Base-by-base conservation (phyloP, 2,113 vertebrate species). In the Petrocephalus microphthalmus region DNA sequence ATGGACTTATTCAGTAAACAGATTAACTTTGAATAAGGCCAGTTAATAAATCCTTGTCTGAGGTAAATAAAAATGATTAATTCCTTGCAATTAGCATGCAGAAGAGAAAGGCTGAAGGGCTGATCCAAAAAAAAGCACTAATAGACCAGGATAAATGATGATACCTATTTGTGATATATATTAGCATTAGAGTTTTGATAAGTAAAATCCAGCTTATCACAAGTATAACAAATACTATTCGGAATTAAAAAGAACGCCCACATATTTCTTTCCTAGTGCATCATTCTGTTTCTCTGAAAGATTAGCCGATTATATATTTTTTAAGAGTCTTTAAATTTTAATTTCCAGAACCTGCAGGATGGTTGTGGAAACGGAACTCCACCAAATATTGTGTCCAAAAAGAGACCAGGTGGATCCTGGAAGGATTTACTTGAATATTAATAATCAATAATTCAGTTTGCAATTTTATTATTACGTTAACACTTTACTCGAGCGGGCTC, bases 11-110 rank as follows among this genome's bases (percentile, higher is more conserved):
- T 49, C 45, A 83, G 37, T 49, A 83, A 83, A 83, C 74, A 49
- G 42, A 83, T 22, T 49, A 47, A 83, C 37, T 19, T 78, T 37
- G 71, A 78, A 78, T 19, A 47, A 45, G 19, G 22, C 33, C 19
- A n/a, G 81, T 49, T 83, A 47, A 83, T 83, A 83, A 47, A 83
- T 83, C 81, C 45, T 83, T 47, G 42, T 83, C 37, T 5, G 37
- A 49, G 19, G 37, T 83, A 83, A 83, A 83, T 49, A 83, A 47
- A 83, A 83, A 47, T 83, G 45, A 83, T 83, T 83, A 83, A 49
- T 83, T 22, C 45, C 45, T n/a, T 4, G 22, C 37, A 83, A 83
- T 78, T 22, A 83, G 37, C 81, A 83, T 49, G 45, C 45, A 83
- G 37, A 47, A 22, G 19, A 83, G 37, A 49, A 83, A 47, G 74